Conservation (phyloP, 2,888 invertebrate species). For the Sturmia bella region DNA sequence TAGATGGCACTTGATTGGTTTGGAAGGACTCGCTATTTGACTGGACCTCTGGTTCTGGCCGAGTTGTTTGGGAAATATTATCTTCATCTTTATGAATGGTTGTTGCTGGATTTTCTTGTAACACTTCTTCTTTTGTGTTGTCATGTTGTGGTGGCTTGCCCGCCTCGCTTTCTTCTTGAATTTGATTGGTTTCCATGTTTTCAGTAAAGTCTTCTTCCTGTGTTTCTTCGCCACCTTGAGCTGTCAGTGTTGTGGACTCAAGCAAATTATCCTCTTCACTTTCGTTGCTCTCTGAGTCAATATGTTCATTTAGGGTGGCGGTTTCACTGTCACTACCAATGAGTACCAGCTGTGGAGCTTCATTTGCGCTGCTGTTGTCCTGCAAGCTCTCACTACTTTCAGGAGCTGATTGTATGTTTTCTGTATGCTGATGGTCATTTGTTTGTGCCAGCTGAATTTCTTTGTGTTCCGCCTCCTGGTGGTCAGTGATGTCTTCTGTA, state of each 20-base stretch:
- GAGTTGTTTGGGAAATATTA: too few species aligned
- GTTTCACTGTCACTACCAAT: neutral
- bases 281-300: neutral
- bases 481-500: too few species aligned
- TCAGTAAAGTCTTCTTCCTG: neutral
- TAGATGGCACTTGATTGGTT: conserved; percentile 39
- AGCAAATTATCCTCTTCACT: neutral
- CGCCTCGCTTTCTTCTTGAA: conserved; percentile 8
- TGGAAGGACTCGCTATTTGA: conserved; percentile 54
- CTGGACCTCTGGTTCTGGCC: conserved; percentile 1
- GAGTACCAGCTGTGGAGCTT: neutral
- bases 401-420: neutral
- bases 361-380: neutral
- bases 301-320: neutral
- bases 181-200: neutral
- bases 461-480: neutral
- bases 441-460: neutral
- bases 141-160: neutral
- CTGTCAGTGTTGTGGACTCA: conserved; percentile 3
- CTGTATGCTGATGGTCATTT: neutral
- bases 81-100: conserved; percentile 44
- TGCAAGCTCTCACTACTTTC: conserved; percentile 15
- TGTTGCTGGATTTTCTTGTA: neutral
- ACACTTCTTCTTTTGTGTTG: neutral
- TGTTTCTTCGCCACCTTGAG: neutral